A percentile compares a stretch with the other conserved stretches of the same genome.
phyloP scores from a whole-genome alignment of 2,797 vertebrate genomes.

The Rhinophrynus dorsalis region DNA sequence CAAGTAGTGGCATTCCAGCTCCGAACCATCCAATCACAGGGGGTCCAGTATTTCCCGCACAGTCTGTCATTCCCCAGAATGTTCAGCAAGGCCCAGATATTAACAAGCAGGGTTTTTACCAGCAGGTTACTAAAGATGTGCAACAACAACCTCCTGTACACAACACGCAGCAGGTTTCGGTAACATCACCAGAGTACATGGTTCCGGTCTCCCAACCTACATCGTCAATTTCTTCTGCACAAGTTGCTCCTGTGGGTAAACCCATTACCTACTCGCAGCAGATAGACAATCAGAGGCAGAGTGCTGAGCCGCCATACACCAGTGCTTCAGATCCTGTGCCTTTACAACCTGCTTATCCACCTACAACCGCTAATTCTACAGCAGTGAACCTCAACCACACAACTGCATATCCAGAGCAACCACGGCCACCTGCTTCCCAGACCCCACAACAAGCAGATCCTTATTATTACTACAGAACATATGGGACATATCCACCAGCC shows the following conservation, averaged over 20 bases:
- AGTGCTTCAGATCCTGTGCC: constrained; percentile 43
- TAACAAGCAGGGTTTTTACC: constrained; percentile 83
- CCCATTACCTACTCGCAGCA: constrained; percentile 43
- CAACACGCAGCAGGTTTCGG: constrained; percentile 50
- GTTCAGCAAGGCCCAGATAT: constrained; percentile 48
- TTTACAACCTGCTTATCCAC: constrained; percentile 50
- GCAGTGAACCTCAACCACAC: constrained; percentile 49
- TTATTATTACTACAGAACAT: constrained; percentile 67
- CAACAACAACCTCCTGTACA: constrained; percentile 72
- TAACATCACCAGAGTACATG: constrained; percentile 47
- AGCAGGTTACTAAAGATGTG: constrained; percentile 88
- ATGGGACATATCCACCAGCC: constrained; percentile 74
- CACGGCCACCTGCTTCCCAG: constrained; percentile 72
- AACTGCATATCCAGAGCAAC: constrained; percentile 62
- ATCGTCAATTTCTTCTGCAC: constrained; percentile 45
- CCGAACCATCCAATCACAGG: constrained; percentile 49
- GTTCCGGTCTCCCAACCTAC: constrained; percentile 52
- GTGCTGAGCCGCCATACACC: constrained; percentile 51
- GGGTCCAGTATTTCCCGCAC: constrained; percentile 55
- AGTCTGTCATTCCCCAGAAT: constrained; percentile 52
- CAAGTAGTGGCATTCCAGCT: constrained; percentile 56
- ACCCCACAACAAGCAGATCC: constrained; percentile 73
- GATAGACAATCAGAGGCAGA: constrained; percentile 50
- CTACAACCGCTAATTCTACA: not conserved
- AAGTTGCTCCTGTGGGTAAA: constrained; percentile 52